Evolutionary conservation across 2,797 vertebrate species (phyloP).

Genomic region (Malurus splendens): DNA sequence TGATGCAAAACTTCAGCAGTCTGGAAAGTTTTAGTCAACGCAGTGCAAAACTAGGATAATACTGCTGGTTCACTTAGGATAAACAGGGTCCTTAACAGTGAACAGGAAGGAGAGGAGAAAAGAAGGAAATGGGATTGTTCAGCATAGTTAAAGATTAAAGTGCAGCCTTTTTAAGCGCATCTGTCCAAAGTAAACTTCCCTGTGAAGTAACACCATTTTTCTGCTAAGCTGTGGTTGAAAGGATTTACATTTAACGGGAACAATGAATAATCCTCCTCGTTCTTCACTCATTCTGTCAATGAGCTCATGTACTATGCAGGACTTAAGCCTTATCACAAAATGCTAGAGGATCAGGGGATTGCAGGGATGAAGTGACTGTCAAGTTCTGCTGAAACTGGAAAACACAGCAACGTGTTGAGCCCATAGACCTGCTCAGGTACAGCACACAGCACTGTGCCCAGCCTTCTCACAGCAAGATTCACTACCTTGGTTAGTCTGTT

Average conservation of each 20-base stretch:
- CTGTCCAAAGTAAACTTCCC: background rate
- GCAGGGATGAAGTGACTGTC: background rate
- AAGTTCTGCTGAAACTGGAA: background rate
- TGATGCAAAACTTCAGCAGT: background rate
- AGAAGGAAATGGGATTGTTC: background rate
- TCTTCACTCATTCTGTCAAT: constrained; percentile 9
- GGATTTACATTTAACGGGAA: background rate
- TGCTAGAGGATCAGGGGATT: background rate
- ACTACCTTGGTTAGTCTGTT: fast-evolving
- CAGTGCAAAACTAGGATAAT: background rate
- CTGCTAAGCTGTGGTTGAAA: background rate
- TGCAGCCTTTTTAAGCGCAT: background rate
- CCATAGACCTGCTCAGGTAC: background rate
- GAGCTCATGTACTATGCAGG: constrained; percentile 1
- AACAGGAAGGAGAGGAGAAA: background rate
- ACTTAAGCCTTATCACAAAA: background rate
- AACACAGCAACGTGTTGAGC: background rate
- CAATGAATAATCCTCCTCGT: background rate
- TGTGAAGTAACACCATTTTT: background rate
- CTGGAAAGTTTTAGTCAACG: background rate
- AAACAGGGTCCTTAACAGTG: background rate
- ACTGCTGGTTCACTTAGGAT: background rate
- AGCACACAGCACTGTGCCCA: background rate
- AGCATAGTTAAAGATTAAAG: background rate
- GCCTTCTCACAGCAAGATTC: background rate